Evolutionary conservation across 37 sponge, comb jelly and placozoan species (phyloP).

Genomic region (Spongilla lacustris): DNA sequence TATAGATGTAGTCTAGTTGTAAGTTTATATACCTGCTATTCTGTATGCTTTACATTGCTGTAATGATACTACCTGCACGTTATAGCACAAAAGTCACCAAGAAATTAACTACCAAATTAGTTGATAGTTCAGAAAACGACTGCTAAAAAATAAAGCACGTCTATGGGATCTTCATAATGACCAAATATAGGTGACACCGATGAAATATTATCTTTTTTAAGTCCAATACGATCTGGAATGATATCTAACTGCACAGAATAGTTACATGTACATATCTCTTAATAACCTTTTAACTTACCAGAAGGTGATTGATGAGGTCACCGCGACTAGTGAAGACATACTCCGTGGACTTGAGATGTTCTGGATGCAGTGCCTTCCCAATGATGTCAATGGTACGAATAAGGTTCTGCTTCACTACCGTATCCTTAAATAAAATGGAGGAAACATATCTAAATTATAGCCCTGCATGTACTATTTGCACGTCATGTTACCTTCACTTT

Average conservation of each 20-base stretch:
- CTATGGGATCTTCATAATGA: no score
- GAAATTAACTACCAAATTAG: no score
- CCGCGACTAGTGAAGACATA: conserved; percentile 78
- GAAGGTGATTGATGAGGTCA: conserved; percentile 89
- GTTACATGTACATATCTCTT: neutral
- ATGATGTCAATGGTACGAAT: conserved; percentile 93
- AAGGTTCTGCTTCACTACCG: conserved; percentile 89
- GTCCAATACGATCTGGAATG: no score
- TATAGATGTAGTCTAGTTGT: no score
- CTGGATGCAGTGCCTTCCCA: conserved; percentile 88
- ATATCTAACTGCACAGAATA: neutral
- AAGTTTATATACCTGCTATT: no score
- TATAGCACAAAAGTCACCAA: no score
- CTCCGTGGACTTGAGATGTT: conserved; percentile 77
- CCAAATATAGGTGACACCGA: no score
- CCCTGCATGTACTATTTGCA: neutral
- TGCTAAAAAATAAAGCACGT: no score
- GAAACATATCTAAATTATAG: neutral
- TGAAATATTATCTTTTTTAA: no score
- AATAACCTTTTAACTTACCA: conserved; percentile 36
- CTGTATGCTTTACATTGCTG: no score
- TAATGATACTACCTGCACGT: no score
- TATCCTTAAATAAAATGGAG: conserved; percentile 59
- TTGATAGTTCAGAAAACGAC: no score
- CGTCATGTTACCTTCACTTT: conserved; percentile 78